Evolutionary conservation across 2,888 invertebrate genomes (phyloP).

Genomic region (Dione vanillae): DNA sequence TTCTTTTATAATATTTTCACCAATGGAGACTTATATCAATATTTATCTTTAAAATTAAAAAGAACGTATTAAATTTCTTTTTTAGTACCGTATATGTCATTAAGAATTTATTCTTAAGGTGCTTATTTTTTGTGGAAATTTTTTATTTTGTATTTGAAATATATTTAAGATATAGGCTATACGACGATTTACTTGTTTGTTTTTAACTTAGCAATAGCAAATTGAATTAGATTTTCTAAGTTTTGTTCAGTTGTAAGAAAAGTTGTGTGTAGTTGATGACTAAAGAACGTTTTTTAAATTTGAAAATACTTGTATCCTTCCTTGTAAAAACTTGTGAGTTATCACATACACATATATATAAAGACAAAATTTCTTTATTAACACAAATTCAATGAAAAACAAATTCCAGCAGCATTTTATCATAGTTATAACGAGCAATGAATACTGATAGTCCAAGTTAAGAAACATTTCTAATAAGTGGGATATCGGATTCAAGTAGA

Average conservation of each 20-base stretch:
- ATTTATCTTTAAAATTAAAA: not conserved
- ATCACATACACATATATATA: too few species aligned
- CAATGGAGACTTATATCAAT: not conserved
- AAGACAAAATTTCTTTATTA: too few species aligned
- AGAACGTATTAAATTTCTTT: too few species aligned
- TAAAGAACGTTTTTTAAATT: not conserved
- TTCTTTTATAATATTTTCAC: constrained; percentile 20
- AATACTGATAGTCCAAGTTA: not conserved
- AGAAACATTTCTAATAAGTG: constrained; percentile 8
- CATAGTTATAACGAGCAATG: not conserved
- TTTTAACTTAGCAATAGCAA: constrained; percentile 56
- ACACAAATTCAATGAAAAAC: too few species aligned
- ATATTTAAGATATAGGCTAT: too few species aligned
- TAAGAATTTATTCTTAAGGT: constrained; percentile 30
- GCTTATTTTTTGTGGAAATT: too few species aligned
- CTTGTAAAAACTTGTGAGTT: too few species aligned
- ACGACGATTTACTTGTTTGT: constrained; percentile 44
- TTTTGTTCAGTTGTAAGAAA: constrained; percentile 54
- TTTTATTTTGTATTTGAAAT: constrained; percentile 51
- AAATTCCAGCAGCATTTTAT: not conserved
- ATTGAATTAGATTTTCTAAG: constrained; percentile 63
- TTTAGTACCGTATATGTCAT: too few species aligned
- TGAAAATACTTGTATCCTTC: too few species aligned
- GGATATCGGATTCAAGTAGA: constrained; percentile 8
- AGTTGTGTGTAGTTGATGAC: constrained; percentile 31